Conservation (phyloP, 2,888 invertebrate species). For the Podabrus alpinus region DNA sequence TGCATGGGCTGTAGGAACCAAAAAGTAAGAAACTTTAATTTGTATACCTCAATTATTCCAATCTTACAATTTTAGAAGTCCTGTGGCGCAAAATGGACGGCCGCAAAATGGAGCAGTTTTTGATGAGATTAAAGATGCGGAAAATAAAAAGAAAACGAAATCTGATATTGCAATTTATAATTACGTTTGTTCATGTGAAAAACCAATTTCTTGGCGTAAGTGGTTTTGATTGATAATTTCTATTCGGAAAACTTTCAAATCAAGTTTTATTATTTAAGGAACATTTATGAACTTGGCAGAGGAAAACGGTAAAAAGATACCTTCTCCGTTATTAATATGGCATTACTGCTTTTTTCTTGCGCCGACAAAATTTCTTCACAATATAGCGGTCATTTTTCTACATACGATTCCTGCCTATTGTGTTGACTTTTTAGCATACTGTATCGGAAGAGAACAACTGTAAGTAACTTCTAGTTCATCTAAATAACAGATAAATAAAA, state of each 20-base stretch:
- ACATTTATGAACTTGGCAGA: conserved; percentile 63
- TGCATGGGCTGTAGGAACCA: conserved; percentile 57
- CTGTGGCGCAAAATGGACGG: not conserved
- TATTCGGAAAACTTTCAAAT: not conserved
- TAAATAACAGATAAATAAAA: not conserved
- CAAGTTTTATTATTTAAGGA: conserved; percentile 65
- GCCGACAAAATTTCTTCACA: conserved; percentile 48
- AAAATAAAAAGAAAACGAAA: not conserved
- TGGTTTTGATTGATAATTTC: not conserved
- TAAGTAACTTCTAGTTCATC: conserved; percentile 49
- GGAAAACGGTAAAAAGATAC: conserved; percentile 58
- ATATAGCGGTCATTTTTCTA: conserved; percentile 58
- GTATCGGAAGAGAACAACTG: conserved; percentile 55
- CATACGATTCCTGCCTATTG: conserved; percentile 67
- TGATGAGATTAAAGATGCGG: not conserved
- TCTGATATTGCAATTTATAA: conserved; percentile 11
- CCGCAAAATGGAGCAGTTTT: not conserved
- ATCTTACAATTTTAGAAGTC: not conserved
- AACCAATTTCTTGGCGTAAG: conserved; percentile 36
- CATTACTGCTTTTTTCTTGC: conserved; percentile 37
- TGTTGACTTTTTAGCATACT: conserved; percentile 58
- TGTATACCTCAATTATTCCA: not conserved
- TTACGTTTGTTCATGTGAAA: conserved; percentile 20
- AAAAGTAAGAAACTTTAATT: conserved; percentile 47
- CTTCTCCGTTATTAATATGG: conserved; percentile 63